These are phyloP conservation scores for Beroe ovata DNA, from an alignment of 37 sponge, comb jelly and placozoan genomes.

Conservation along the genomic window DNA sequence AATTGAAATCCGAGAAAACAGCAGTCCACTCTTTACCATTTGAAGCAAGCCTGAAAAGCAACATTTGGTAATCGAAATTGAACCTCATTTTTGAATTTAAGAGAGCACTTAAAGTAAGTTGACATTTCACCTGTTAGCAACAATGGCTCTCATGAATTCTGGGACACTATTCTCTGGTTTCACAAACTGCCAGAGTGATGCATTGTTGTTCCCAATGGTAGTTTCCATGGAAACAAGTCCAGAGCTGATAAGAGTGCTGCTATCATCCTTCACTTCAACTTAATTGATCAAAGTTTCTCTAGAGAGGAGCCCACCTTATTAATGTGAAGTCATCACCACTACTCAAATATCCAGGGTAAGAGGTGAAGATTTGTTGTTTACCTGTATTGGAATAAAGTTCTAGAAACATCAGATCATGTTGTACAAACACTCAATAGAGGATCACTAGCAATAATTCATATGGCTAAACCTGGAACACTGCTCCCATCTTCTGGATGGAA, in stretches of 20 bases:
- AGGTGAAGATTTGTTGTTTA: slow-evolving; percentile 77
- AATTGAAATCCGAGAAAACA: slow-evolving; percentile 78
- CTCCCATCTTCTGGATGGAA: not conserved
- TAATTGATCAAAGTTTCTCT: too few species aligned
- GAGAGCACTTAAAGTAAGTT: too few species aligned
- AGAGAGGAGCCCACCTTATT: not conserved
- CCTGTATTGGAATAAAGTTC: too few species aligned
- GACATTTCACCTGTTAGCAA: slow-evolving; percentile 27
- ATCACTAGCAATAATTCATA: too few species aligned
- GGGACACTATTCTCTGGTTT: slow-evolving; percentile 23
- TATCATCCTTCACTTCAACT: too few species aligned
- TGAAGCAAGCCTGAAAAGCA: slow-evolving; percentile 73
- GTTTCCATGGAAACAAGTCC: slow-evolving; percentile 92
- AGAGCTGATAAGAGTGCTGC: slow-evolving; percentile 72
- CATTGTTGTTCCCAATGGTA: slow-evolving; percentile 83
- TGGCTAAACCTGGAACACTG: too few species aligned
- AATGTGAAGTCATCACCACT: slow-evolving; percentile 91
- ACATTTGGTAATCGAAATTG: too few species aligned
- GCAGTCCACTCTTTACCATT: slow-evolving; percentile 78
- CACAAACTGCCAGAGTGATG: slow-evolving; percentile 73
- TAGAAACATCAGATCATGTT: too few species aligned
- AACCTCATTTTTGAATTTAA: too few species aligned
- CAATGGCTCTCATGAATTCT: slow-evolving; percentile 28
- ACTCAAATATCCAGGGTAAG: slow-evolving; percentile 84
- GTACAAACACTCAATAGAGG: too few species aligned